Conservation (phyloP, 1,140 invertebrate genomes). For the Conus betulinus region DNA sequence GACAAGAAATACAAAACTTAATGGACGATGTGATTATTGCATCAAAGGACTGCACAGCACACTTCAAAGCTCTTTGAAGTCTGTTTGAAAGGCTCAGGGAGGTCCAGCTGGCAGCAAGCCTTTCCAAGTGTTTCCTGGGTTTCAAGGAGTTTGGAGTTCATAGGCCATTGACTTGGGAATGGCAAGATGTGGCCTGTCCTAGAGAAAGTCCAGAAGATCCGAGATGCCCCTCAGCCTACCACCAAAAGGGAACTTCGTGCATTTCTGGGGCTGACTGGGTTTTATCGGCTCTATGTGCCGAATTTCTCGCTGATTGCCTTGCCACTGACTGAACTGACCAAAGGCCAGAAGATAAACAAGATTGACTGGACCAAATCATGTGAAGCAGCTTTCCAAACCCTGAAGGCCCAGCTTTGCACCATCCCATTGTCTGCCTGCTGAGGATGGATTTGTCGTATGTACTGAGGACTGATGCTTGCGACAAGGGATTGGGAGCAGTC, state of each 20-base stretch:
- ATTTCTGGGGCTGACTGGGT: slow-evolving; percentile 48
- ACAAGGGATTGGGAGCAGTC: slow-evolving; percentile 47
- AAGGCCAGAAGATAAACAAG: not conserved
- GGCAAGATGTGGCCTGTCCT: slow-evolving; percentile 62
- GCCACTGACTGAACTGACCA: slow-evolving; percentile 54
- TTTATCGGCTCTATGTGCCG: slow-evolving; percentile 51
- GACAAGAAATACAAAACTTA: slow-evolving; percentile 45
- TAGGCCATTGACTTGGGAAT: slow-evolving; percentile 51
- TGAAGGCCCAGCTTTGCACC: slow-evolving; percentile 38
- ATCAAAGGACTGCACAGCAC: slow-evolving; percentile 9
- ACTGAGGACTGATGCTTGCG: slow-evolving; percentile 62
- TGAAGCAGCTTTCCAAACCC: slow-evolving; percentile 25
- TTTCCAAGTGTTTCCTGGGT: slow-evolving; percentile 45
- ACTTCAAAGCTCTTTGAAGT: slow-evolving; percentile 1
- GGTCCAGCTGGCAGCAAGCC: slow-evolving; percentile 39
- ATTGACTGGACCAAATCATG: slow-evolving; percentile 8
- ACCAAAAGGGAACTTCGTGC: slow-evolving; percentile 63
- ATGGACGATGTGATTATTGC: slow-evolving; percentile 53
- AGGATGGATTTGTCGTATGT: slow-evolving; percentile 65
- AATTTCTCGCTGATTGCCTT: slow-evolving; percentile 51
- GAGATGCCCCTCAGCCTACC: slow-evolving; percentile 40
- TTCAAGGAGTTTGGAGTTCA: slow-evolving; percentile 37
- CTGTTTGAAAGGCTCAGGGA: slow-evolving; percentile 38
- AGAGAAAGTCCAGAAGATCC: slow-evolving; percentile 71
- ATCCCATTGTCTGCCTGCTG: slow-evolving; percentile 54